Base-by-base conservation (phyloP, 1,140 invertebrate species). In the Campoletis sonorensis region DNA sequence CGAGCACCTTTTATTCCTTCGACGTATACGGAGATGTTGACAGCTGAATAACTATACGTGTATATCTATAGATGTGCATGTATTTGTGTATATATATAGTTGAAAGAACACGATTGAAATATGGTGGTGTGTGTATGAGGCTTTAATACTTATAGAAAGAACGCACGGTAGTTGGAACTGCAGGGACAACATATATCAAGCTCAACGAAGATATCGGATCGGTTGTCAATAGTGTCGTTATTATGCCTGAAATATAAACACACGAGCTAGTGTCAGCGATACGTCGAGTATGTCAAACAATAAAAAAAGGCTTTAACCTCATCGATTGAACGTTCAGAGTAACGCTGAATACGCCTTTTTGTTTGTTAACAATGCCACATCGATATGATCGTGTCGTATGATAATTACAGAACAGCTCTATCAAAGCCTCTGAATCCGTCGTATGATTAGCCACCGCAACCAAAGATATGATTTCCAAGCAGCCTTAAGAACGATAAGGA, bases 151-250 rank as follows among this genome's bases (percentile, higher is more conserved):
- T 7, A n/a, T 21, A 23, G 21, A 21, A 11, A 5, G 40, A 23
- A n/a, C 54, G 21, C 54, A 71, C 68, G 18, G 68, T 73, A 73
- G 37, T 40, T 26, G 18, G 21, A 73, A 73, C 18, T 18, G 40
- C 71, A 26, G 37, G 33, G 40, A 45, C 40, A 45, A 45, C 33
- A 71, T 40, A 40, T n/a, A 40, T 71, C 68, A 26, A 23, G 40
- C 13, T 49, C 40, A n/a, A 54, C 45, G 18, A 75, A 33, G 72
- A 54, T 54, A 75, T 54, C 72, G 45, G n/a, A 75, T 75, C 72
- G 72, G 49, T 75, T 75, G 72, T 75, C 37, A 75, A 75, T 75
- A 54, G 72, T 75, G 72, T 75, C 72, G 72, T 54, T 75, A 75
- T 49, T 75, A 70, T 70, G 49, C 72, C 27, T 75, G 72, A 75